Conservation (phyloP, 1,140 invertebrate genomes). For the Cyphomyrmex costatus region DNA sequence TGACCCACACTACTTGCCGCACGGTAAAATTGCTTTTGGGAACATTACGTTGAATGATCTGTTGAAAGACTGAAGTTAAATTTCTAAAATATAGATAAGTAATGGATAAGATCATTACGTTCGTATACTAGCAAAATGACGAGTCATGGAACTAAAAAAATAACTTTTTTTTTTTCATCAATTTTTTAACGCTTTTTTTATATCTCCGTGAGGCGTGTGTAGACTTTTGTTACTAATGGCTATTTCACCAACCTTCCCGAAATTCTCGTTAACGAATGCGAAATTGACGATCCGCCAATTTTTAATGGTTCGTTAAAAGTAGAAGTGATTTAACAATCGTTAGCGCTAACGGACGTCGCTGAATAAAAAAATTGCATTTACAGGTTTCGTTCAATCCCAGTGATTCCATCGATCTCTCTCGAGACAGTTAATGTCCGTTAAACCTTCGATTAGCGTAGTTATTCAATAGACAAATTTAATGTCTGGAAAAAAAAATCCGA, state of each 20-base stretch:
- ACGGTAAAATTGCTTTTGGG: not conserved
- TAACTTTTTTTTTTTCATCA: not conserved
- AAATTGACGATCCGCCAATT: conserved; percentile 66
- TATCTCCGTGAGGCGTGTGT: conserved; percentile 23
- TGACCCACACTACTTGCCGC: conserved; percentile 37
- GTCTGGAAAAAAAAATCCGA: conserved; percentile 5
- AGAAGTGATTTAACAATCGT: conserved; percentile 66
- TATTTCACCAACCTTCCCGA: conserved; percentile 53
- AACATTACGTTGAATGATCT: not conserved
- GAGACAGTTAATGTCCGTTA: conserved; percentile 62
- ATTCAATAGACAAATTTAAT: conserved; percentile 42
- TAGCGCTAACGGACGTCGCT: conserved; percentile 62
- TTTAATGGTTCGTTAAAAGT: conserved; percentile 66
- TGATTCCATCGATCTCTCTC: conserved; percentile 51
- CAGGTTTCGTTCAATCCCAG: conserved; percentile 36
- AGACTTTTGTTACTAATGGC: conserved; percentile 53
- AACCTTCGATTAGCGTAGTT: conserved; percentile 45
- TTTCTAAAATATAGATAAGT: not conserved
- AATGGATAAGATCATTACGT: no score
- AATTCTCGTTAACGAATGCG: conserved; percentile 63
- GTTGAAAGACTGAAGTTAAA: no score
- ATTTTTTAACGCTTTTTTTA: conserved; percentile 45
- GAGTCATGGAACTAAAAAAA: not conserved
- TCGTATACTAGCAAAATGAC: not conserved
- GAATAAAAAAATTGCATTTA: conserved; percentile 60